Percentiles rank a stretch among this genome's conserved stretches.
phyloP scores from a whole-genome alignment of 1,140 invertebrate genomes.

The Lordiphosa clarofinis region DNA sequence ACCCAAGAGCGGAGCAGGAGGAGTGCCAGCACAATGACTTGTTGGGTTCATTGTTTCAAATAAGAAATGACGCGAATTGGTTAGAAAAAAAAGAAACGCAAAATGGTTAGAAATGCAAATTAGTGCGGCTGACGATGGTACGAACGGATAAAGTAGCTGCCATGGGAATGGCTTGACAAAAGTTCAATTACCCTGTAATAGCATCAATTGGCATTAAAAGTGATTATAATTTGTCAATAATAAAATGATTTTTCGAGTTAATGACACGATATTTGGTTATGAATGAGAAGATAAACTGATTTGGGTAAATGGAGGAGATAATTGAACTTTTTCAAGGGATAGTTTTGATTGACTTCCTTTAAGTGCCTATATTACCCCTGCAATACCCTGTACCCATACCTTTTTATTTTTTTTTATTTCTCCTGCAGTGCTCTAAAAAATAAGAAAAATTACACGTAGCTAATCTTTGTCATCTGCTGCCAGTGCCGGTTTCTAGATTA shows the following conservation, averaged over 20 bases:
- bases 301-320: no score
- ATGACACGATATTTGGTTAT: neutral
- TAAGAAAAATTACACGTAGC: conserved; percentile 64
- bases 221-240: no score
- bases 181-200: conserved; percentile 48
- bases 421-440: conserved; percentile 31
- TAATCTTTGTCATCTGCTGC: conserved; percentile 72
- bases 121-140: conserved; percentile 51
- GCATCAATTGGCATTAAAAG: no score
- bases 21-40: conserved; percentile 63
- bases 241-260: neutral
- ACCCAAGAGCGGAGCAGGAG: neutral
- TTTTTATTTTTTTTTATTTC: conserved; percentile 24
- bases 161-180: conserved; percentile 38
- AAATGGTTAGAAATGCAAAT: conserved; percentile 76
- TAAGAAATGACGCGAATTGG: conserved; percentile 75
- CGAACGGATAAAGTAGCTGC: conserved; percentile 28
- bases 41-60: conserved; percentile 74
- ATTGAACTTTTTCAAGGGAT: no score
- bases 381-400: conserved; percentile 13
- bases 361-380: neutral
- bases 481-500: conserved; percentile 58
- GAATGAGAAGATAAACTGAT: no score
- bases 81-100: conserved; percentile 42
- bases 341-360: neutral